These are phyloP conservation scores for Lepus timidus DNA, from an alignment of 2,113 vertebrate species.

Conservation along the genomic window DNA sequence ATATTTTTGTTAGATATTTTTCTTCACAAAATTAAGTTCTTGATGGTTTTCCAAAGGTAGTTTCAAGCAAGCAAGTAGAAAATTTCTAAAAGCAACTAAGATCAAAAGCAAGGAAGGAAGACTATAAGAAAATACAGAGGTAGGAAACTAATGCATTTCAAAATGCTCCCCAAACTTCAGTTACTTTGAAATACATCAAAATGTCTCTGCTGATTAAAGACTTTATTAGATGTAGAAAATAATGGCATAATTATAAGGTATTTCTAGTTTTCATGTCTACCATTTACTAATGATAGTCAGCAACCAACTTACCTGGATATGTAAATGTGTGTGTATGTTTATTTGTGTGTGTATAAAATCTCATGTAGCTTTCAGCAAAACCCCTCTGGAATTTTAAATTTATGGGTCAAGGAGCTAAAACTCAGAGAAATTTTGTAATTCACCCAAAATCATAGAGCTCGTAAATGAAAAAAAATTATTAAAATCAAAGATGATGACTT, in stretches of 20 bases:
- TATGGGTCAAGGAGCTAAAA: slow-evolving; percentile 13
- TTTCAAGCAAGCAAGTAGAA: background rate
- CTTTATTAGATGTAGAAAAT: background rate
- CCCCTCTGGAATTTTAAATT: background rate
- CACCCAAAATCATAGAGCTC: background rate
- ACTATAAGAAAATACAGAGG: background rate
- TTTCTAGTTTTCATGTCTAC: background rate
- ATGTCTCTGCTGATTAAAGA: background rate
- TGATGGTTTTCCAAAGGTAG: background rate
- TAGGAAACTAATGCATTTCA: background rate
- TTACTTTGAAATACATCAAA: background rate
- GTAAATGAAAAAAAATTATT: background rate
- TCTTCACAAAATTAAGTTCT: background rate
- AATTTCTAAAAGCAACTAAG: background rate
- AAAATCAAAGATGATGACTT: background rate
- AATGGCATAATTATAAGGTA: background rate
- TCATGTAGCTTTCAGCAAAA: background rate
- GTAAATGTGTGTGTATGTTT: background rate
- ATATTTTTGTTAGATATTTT: background rate
- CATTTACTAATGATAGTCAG: background rate
- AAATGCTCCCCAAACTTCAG: background rate
- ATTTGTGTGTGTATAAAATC: background rate
- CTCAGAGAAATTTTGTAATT: background rate
- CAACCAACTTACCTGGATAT: background rate
- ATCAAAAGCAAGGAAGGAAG: slow-evolving; percentile 14